phyloP scores from a whole-genome alignment of 2,888 invertebrate genomes.

The Lypha dubia region DNA sequence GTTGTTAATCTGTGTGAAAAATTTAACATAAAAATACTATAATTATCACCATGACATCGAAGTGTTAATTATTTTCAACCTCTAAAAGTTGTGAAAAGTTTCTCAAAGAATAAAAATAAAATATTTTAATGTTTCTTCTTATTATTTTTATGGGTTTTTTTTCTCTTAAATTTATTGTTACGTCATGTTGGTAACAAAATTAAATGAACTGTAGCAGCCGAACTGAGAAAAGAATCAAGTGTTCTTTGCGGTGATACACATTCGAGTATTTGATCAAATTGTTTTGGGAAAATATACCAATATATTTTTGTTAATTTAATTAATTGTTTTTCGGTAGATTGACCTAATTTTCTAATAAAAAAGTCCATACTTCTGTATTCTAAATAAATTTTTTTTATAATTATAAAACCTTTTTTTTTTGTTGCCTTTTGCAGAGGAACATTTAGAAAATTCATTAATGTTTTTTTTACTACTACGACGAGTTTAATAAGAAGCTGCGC shows the following conservation, averaged over 20 bases:
- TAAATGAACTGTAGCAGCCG: neutral
- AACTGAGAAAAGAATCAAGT: neutral
- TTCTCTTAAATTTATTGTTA: conserved; percentile 15
- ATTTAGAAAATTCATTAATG: neutral
- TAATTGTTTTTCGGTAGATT: neutral
- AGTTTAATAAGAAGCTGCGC: neutral
- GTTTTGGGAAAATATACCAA: neutral
- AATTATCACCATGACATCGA: conserved; percentile 68
- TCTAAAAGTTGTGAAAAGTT: conserved; percentile 53
- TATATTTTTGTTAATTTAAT: neutral
- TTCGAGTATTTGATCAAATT: too few species aligned
- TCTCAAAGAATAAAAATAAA: neutral
- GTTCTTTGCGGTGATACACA: neutral
- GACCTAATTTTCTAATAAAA: neutral
- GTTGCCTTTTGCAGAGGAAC: too few species aligned
- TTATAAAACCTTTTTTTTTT: neutral
- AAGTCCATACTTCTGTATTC: neutral
- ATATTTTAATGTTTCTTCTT: conserved; percentile 1
- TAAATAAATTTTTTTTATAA: conserved; percentile 18
- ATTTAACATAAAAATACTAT: conserved; percentile 39
- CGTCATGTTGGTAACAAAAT: conserved; percentile 28
- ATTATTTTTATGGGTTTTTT: neutral
- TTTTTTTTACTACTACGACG: neutral
- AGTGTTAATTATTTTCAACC: conserved; percentile 67
- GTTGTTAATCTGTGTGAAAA: conserved; percentile 46